phyloP scores from a whole-genome alignment of 2,797 vertebrate species.

The Muscicapa comitata region DNA sequence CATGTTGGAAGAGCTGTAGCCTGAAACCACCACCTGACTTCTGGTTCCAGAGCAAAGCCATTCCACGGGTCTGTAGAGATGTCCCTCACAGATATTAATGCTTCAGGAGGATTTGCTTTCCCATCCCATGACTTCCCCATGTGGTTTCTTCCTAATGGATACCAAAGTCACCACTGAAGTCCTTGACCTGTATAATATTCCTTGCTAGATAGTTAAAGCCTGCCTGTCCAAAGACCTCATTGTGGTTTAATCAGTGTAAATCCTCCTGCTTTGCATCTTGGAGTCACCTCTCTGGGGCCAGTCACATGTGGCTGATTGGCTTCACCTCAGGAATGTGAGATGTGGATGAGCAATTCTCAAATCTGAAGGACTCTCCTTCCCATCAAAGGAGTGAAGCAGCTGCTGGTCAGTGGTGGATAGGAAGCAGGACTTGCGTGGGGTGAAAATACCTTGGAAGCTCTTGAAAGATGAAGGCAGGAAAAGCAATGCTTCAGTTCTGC shows the following conservation, averaged over 20 bases:
- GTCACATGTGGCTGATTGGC: background rate
- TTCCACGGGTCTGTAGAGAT: background rate
- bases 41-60: background rate
- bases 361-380: too few relatives aligned
- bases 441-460: background rate
- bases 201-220: background rate
- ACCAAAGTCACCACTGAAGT: background rate
- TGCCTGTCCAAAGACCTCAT: background rate
- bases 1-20: background rate
- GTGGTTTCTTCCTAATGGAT: background rate
- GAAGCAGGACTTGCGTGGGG: background rate
- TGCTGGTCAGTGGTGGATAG: background rate
- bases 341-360: background rate
- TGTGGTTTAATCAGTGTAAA: background rate
- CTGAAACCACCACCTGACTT: background rate
- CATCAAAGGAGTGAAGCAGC: background rate
- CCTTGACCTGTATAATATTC: accelerated
- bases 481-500: background rate
- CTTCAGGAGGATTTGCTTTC: background rate
- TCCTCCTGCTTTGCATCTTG: background rate
- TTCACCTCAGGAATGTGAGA: background rate
- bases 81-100: background rate
- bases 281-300: background rate
- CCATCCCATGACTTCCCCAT: background rate
- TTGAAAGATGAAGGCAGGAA: background rate